Base-by-base conservation (phyloP, 2,797 vertebrate species). In the Cyclura pinguis region DNA sequence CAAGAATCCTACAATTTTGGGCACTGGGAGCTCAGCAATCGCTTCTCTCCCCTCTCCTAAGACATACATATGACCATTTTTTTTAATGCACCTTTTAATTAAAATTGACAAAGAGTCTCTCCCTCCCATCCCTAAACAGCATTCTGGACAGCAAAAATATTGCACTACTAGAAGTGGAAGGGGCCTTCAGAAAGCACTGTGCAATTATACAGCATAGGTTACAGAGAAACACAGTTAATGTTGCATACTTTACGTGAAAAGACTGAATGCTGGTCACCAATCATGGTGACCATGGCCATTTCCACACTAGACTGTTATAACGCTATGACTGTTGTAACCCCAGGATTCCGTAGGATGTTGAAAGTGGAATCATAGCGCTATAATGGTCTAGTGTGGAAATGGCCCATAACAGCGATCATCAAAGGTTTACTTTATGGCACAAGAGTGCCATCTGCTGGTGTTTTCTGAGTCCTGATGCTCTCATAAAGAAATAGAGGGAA, bases 391-490 rank as follows among this genome's bases (percentile, higher is more conserved):
- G 42, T 42, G 42, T 3, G 42, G 42, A 42, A 42, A 42, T 42
- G 42, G 42, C 42, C 42, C 42, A 1, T 18, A 6, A 69, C 78
- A 50, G 35, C 14, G 24, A 14, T 3, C 5, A 9, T 2, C 4
- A 22, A 50, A 20, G 12, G 4, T 3, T 78, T 38, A 1, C 4
- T 74, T 3, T 0, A 27, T 32, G 50, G 52, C 42, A 62, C 84
- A 32, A 87, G 10, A 84, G 35, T 24, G 42, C 91, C 91, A 87
- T 18, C 91, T 89, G n/a, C 35, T 32, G 88, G 73, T 4, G 9
- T 35, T 72, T 72, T 16, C 1, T 5, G 13, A n/a, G 59, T 10
- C 85, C 13, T 59, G 47, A 47, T 42, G 57, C 5, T 29, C n/a
- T 42, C 22, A 20, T 2, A 4, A 6, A 16, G 16, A 38, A 73